A percentile compares a stretch with the other conserved stretches of the same genome.
phyloP scores from a whole-genome alignment of 2,113 vertebrate species.

The Corythaeola cristata region DNA sequence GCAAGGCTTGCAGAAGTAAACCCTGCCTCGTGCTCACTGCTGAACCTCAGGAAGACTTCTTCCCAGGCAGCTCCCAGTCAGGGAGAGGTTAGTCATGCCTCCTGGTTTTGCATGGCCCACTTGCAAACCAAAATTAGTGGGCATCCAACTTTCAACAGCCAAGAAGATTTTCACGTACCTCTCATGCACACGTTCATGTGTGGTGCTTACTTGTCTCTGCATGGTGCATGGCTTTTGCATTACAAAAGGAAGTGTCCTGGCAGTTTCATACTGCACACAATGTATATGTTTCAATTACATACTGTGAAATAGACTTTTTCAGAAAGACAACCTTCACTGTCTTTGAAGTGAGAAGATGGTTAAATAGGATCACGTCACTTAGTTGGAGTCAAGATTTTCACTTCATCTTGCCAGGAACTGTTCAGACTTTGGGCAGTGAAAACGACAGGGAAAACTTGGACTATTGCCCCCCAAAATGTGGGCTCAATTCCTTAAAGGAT shows the following conservation, averaged over 20 bases:
- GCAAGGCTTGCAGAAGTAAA: background rate
- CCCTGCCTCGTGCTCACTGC: background rate
- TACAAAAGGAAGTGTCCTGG: conserved; percentile 17
- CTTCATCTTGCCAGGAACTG: background rate
- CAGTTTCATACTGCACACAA: background rate
- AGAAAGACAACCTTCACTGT: background rate
- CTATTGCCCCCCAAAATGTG: background rate
- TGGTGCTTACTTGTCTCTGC: background rate
- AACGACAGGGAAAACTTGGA: background rate
- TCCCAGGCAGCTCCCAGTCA: background rate
- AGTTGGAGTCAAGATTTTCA: background rate
- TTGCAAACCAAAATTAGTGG: background rate
- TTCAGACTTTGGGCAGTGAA: background rate
- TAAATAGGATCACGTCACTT: background rate
- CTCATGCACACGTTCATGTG: rapidly evolving
- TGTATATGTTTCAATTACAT: background rate
- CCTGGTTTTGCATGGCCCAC: background rate
- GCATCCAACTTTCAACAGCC: background rate
- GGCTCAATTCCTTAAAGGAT: background rate
- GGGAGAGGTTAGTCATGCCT: background rate
- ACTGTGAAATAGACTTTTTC: background rate
- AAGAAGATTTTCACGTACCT: background rate
- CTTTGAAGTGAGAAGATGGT: background rate
- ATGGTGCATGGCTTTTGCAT: background rate
- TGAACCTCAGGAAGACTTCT: background rate